phyloP scores from a whole-genome alignment of 2,113 vertebrate genomes.

The human region GRCh38 chr12:85483001-85483500 shows the following conservation, averaged over 20 bases:
- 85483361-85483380: neutral
- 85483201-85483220: slow-evolving; percentile 20
- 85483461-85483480: neutral
- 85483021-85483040: slow-evolving; percentile 34
- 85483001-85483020: slow-evolving; percentile 14
- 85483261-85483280: slow-evolving; percentile 31
- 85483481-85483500: neutral
- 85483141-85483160: neutral
- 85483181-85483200: neutral
- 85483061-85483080: slow-evolving; percentile 33
- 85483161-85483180: neutral
- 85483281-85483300: neutral
- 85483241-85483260: neutral
- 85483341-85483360: neutral
- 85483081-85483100: neutral
- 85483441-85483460: neutral
- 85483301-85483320: neutral
- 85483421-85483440: neutral
- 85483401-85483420: neutral
- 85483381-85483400: neutral
- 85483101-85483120: neutral
- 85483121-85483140: neutral
- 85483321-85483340: neutral
- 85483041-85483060: neutral
- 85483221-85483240: neutral